Percentiles rank a stretch among this genome's conserved stretches.
Evolutionary conservation across 2,797 vertebrate genomes (phyloP).

Genomic region (Onychomys torridus): DNA sequence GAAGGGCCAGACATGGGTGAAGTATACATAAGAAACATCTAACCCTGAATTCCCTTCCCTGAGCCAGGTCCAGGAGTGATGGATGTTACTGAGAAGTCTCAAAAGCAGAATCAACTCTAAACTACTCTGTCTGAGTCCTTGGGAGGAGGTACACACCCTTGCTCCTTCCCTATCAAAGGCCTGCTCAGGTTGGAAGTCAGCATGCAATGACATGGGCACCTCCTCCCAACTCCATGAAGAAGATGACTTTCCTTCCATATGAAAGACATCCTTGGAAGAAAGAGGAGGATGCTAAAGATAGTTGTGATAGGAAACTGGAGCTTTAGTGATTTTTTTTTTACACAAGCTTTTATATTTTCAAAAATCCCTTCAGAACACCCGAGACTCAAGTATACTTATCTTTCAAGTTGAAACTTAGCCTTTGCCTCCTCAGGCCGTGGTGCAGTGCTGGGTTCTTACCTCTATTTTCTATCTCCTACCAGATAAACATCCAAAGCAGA

Average conservation of each 20-base stretch:
- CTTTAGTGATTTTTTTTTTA: slow-evolving; percentile 6
- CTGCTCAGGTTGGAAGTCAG: background rate
- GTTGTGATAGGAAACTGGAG: background rate
- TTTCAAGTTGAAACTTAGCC: background rate
- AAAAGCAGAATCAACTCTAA: background rate
- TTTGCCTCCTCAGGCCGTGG: background rate
- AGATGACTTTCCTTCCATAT: background rate
- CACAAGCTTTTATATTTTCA: background rate
- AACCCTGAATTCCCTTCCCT: background rate
- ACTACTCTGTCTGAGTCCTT: background rate
- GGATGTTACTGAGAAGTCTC: background rate
- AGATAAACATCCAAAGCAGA: background rate
- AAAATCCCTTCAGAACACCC: background rate
- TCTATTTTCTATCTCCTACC: background rate
- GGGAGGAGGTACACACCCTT: background rate
- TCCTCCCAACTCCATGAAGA: background rate
- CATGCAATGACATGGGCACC: background rate
- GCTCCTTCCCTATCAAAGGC: background rate
- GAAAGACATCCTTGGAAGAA: background rate
- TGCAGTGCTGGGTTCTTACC: background rate
- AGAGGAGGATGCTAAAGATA: background rate
- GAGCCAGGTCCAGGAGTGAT: background rate
- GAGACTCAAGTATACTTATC: background rate
- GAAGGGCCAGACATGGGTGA: fast-evolving
- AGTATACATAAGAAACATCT: background rate